These are phyloP conservation scores for Iguana delicatissima DNA, from an alignment of 2,797 vertebrate genomes.

Conservation along the genomic window DNA sequence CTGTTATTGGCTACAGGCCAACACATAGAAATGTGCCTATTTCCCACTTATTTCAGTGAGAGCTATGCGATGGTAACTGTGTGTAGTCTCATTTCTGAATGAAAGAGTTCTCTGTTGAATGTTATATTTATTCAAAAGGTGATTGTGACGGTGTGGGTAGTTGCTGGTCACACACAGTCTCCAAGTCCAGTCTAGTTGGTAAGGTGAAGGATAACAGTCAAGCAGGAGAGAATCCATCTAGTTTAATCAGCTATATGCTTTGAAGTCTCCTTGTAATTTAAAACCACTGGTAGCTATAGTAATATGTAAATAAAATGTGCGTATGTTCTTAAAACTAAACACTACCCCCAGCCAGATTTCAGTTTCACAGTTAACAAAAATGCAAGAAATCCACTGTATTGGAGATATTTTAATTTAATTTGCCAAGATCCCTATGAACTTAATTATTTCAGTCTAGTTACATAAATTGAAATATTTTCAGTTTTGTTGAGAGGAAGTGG, in stretches of 20 bases:
- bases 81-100: background rate
- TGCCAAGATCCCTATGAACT: background rate
- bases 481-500: background rate
- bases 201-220: background rate
- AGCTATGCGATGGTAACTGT: background rate
- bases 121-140: conserved; percentile 15
- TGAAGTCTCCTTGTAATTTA: background rate
- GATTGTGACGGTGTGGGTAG: background rate
- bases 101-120: background rate
- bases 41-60: background rate
- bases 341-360: background rate
- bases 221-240: background rate
- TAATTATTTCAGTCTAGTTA: background rate
- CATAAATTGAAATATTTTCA: background rate
- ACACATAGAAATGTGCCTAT: background rate
- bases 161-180: background rate
- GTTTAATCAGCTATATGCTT: background rate
- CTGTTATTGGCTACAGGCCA: background rate
- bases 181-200: background rate
- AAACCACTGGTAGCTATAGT: conserved; percentile 7
- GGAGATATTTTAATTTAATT: conserved; percentile 3
- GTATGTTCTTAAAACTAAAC: background rate
- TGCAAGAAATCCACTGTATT: background rate
- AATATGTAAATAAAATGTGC: conserved; percentile 11
- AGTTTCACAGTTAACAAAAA: conserved; percentile 5